Conservation (phyloP, 2,113 vertebrate species). For the Anser brachyrhynchus region DNA sequence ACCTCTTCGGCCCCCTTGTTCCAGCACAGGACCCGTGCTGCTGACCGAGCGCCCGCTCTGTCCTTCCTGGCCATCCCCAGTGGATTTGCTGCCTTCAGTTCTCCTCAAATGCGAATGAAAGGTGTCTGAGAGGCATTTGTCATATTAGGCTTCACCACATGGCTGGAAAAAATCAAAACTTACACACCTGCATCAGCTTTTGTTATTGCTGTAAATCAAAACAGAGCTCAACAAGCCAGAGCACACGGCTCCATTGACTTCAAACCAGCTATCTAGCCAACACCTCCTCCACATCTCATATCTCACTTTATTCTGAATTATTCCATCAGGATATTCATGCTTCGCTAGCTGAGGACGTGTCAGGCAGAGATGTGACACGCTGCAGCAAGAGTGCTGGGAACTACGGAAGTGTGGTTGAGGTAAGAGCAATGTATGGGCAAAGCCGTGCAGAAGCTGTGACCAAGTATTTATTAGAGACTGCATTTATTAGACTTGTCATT, state of each 20-base stretch:
- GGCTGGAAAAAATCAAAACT: background rate
- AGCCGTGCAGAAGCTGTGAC: background rate
- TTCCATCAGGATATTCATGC: background rate
- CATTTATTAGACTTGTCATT: background rate
- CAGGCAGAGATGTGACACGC: background rate
- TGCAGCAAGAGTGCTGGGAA: background rate
- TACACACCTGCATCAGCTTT: background rate
- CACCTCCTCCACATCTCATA: background rate
- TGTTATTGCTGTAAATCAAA: background rate
- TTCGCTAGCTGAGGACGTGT: background rate
- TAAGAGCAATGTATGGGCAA: background rate
- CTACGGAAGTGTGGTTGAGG: background rate
- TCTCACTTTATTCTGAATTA: background rate
- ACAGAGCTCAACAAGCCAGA: background rate
- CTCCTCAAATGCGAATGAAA: background rate
- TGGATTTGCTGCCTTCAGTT: background rate
- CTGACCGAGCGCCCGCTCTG: background rate
- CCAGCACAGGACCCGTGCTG: background rate
- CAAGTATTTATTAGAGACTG: background rate
- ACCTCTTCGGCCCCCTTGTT: background rate
- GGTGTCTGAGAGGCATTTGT: background rate
- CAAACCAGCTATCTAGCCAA: background rate
- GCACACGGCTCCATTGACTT: background rate
- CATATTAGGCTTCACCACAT: background rate
- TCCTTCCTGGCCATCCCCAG: background rate